Percentiles rank a stretch among this genome's conserved stretches.
These are phyloP conservation scores for Cepaea nemoralis DNA, from an alignment of 1,140 invertebrate genomes.

Conservation along the genomic window DNA sequence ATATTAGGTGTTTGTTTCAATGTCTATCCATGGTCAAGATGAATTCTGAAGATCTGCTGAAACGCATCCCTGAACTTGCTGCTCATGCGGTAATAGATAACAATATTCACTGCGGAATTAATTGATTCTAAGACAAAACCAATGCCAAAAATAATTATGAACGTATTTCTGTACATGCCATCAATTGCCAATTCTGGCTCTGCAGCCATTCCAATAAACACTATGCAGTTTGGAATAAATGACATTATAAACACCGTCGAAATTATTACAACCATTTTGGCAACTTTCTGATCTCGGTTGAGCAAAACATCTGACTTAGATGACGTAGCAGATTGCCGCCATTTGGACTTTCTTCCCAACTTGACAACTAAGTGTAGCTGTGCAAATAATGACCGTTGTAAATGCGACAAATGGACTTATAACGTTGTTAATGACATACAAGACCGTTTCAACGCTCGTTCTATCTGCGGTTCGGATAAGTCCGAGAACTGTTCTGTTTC, in stretches of 20 bases:
- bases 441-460: neutral
- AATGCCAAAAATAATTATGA: neutral
- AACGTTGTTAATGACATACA: neutral
- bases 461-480: neutral
- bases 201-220: neutral
- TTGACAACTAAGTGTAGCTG: neutral
- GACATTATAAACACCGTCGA: neutral
- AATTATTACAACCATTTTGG: constrained; percentile 21
- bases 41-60: too few species aligned
- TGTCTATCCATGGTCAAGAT: too few species aligned
- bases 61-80: neutral
- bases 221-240: neutral
- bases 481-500: constrained; percentile 19
- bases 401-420: neutral
- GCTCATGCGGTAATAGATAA: constrained; percentile 27
- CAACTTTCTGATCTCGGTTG: constrained; percentile 16
- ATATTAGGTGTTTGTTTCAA: too few species aligned
- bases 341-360: neutral
- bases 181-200: neutral
- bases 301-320: neutral
- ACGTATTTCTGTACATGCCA: constrained; percentile 8
- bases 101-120: constrained; percentile 15
- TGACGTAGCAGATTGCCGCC: neutral
- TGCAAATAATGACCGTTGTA: neutral
- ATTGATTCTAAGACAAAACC: neutral